These are phyloP conservation scores for Scomber colias DNA, from an alignment of 2,113 vertebrate species.

Conservation along the genomic window DNA sequence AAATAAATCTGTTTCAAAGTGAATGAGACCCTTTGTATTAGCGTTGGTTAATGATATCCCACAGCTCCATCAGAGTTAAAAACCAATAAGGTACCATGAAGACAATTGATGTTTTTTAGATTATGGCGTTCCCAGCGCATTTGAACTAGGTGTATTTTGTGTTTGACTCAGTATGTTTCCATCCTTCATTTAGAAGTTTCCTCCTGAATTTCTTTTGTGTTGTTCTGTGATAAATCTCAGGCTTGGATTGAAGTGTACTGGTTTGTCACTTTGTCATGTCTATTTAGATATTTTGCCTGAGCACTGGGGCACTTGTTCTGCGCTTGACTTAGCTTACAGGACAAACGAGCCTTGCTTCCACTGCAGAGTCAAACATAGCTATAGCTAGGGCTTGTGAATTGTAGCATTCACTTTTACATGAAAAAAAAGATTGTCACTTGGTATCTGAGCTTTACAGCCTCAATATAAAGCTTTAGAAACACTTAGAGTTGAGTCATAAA, in stretches of 20 bases:
- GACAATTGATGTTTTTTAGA: constrained; percentile 8
- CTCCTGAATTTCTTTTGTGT: neutral
- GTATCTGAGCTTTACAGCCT: neutral
- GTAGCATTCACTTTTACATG: constrained; percentile 1
- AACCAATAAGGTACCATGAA: constrained; percentile 1
- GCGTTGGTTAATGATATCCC: neutral
- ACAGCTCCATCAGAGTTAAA: constrained; percentile 13
- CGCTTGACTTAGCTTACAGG: constrained; percentile 27
- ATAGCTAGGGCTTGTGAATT: constrained; percentile 10
- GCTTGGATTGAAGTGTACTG: constrained; percentile 4
- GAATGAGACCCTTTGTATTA: constrained; percentile 26
- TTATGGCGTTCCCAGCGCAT: constrained; percentile 5
- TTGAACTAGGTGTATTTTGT: constrained; percentile 15
- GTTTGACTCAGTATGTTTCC: neutral
- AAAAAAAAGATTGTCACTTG: constrained; percentile 1
- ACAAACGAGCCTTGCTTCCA: constrained; percentile 29
- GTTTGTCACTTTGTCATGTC: constrained; percentile 57
- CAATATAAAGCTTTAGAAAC: neutral
- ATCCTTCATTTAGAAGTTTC: neutral
- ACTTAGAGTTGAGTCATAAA: neutral
- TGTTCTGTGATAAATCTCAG: constrained; percentile 30
- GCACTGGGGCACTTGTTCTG: neutral
- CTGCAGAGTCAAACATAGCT: constrained; percentile 14
- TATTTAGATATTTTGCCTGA: constrained; percentile 29
- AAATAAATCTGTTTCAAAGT: constrained; percentile 49